A percentile compares a stretch with the other conserved stretches of the same genome.
These are phyloP conservation scores for Bombus vancouverensis DNA, from an alignment of 1,140 invertebrate genomes.

Conservation along the genomic window DNA sequence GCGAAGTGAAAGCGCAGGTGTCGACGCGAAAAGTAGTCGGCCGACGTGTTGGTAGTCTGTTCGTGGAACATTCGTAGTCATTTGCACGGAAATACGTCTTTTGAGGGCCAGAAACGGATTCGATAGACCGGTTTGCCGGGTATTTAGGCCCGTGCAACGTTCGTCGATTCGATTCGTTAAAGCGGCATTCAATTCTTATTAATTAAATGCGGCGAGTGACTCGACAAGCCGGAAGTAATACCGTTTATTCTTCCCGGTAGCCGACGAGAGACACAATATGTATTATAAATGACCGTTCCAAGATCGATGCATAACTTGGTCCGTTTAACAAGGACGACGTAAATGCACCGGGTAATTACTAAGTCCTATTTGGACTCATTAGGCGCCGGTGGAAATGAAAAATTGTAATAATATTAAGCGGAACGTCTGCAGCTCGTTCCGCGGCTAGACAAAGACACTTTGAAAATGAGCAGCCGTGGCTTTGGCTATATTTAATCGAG, in stretches of 20 bases:
- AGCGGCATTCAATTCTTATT: constrained; percentile 39
- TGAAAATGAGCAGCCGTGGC: background rate
- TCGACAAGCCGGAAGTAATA: constrained; percentile 40
- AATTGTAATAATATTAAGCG: constrained; percentile 26
- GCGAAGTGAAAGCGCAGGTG: constrained; percentile 44
- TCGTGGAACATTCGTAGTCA: background rate
- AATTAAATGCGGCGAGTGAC: constrained; percentile 47
- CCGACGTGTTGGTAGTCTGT: no score
- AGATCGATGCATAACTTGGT: background rate
- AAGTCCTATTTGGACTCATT: constrained; percentile 24
- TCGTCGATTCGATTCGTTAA: constrained; percentile 21
- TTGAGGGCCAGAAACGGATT: background rate
- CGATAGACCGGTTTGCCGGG: background rate
- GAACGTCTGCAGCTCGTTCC: background rate
- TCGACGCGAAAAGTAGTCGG: constrained; percentile 18
- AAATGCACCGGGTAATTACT: constrained; percentile 30
- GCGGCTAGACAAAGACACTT: background rate
- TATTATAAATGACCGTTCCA: constrained; percentile 1
- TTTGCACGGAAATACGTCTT: background rate
- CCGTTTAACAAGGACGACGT: constrained; percentile 13
- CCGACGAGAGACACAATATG: constrained; percentile 7
- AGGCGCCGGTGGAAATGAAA: background rate
- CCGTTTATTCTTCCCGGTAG: constrained; percentile 23
- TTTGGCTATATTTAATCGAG: background rate
- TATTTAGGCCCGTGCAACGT: background rate